Percentiles rank a stretch among this genome's conserved stretches.
Conservation (phyloP, 2,888 invertebrate genomes). For the Onthophagus sagittarius region DNA sequence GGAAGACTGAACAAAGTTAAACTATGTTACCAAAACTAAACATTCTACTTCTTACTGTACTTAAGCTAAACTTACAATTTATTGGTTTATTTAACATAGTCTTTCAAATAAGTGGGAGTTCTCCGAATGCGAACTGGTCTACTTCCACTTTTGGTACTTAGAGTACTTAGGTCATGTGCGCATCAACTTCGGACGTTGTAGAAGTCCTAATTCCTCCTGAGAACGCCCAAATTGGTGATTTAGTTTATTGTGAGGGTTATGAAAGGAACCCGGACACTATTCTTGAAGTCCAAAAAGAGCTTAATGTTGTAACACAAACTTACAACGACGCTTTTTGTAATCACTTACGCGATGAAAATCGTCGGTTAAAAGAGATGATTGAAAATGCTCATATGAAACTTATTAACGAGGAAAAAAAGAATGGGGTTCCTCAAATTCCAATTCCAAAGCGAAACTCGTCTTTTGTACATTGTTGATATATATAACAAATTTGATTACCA, state of each 20-base stretch:
- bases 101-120: too few relatives aligned
- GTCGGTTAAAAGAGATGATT: slow-evolving; percentile 57
- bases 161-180: slow-evolving; percentile 99
- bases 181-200: slow-evolving; percentile 70
- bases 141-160: too few relatives aligned
- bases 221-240: slow-evolving; percentile 68
- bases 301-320: too few relatives aligned
- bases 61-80: too few relatives aligned
- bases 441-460: slow-evolving; percentile 49
- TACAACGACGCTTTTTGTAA: slow-evolving; percentile 46
- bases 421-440: slow-evolving; percentile 66
- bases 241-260: slow-evolving; percentile 68
- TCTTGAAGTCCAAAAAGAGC: slow-evolving; percentile 80
- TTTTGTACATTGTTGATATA: too few relatives aligned
- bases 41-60: too few relatives aligned
- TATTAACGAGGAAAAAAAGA: slow-evolving; percentile 60
- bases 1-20: too few relatives aligned
- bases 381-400: slow-evolving; percentile 60
- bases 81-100: too few relatives aligned
- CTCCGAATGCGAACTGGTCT: too few relatives aligned
- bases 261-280: slow-evolving; percentile 69
- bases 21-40: too few relatives aligned
- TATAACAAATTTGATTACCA: too few relatives aligned
- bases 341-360: slow-evolving; percentile 63
- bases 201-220: slow-evolving; percentile 76